phyloP scores from a whole-genome alignment of 2,113 vertebrate genomes.

The Triplophysa siluroides region DNA sequence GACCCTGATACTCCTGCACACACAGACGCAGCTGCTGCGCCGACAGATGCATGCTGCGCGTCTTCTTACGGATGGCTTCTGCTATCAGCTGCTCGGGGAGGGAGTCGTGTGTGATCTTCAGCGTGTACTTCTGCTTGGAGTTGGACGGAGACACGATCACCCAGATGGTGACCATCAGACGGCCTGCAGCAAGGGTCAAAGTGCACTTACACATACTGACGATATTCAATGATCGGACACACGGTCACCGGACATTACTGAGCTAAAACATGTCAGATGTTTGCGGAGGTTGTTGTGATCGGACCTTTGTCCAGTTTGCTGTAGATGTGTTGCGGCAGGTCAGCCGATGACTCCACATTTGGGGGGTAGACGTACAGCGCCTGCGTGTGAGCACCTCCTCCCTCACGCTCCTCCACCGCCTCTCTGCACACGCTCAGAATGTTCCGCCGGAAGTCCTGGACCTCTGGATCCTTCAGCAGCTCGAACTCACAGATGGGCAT shows the following conservation, averaged over 20 bases:
- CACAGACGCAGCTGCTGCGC: conserved; percentile 79
- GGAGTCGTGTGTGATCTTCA: conserved; percentile 75
- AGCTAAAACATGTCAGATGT: conserved; percentile 49
- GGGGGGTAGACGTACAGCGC: conserved; percentile 80
- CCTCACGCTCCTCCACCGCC: conserved; percentile 78
- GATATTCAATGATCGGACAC: too few species aligned
- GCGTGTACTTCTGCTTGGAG: conserved; percentile 81
- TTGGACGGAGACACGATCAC: conserved; percentile 80
- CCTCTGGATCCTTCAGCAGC: conserved; percentile 70
- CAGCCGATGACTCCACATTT: conserved; percentile 74
- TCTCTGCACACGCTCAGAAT: conserved; percentile 77
- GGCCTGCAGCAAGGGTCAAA: conserved; percentile 58
- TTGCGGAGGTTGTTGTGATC: conserved; percentile 75
- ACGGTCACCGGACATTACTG: too few species aligned
- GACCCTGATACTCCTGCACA: conserved; percentile 80
- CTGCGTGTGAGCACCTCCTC: conserved; percentile 74
- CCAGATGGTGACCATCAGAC: conserved; percentile 80
- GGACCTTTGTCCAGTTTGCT: conserved; percentile 76
- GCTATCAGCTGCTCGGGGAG: conserved; percentile 80
- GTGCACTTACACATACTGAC: too few species aligned
- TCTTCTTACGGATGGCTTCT: conserved; percentile 80
- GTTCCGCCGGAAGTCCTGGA: conserved; percentile 68
- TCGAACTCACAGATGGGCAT: conserved; percentile 78
- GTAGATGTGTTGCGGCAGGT: conserved; percentile 77
- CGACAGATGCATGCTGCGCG: conserved; percentile 78